These are phyloP conservation scores for Volucella inflata DNA, from an alignment of 2,888 invertebrate species.

Conservation along the genomic window DNA sequence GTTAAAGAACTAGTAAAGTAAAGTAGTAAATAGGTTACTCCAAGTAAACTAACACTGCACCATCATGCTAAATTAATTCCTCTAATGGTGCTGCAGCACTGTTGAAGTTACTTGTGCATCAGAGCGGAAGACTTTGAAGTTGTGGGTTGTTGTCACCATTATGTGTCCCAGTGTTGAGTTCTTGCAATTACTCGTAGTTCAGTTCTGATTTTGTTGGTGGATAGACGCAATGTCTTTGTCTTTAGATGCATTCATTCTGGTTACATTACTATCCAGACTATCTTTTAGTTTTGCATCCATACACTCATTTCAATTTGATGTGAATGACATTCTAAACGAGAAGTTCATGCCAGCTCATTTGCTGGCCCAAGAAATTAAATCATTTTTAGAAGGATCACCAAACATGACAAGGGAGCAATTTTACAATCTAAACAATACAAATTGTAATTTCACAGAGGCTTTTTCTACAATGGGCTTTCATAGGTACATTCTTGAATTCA, in stretches of 20 bases:
- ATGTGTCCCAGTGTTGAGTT: slow-evolving; percentile 4
- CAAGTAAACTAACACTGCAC: slow-evolving; percentile 11
- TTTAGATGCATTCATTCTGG: neutral
- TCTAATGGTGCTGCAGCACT: slow-evolving; percentile 18
- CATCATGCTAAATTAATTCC: slow-evolving; percentile 44
- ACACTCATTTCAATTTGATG: slow-evolving; percentile 82
- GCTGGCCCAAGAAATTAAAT: slow-evolving; percentile 82
- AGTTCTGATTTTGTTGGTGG: slow-evolving; percentile 15
- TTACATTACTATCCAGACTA: neutral
- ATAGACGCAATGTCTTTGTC: slow-evolving; percentile 40
- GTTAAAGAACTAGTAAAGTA: no score
- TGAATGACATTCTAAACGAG: slow-evolving; percentile 88
- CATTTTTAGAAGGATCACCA: slow-evolving; percentile 73
- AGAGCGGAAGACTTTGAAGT: slow-evolving; percentile 44
- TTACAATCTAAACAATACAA: slow-evolving; percentile 77
- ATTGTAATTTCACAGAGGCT: slow-evolving; percentile 86
- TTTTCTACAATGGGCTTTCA: slow-evolving; percentile 88
- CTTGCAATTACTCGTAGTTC: slow-evolving; percentile 41
- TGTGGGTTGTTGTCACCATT: slow-evolving; percentile 40
- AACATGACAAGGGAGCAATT: slow-evolving; percentile 70
- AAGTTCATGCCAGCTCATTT: slow-evolving; percentile 89
- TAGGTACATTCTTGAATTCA: slow-evolving; percentile 84
- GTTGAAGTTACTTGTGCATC: slow-evolving; percentile 36
- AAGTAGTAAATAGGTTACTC: slow-evolving; percentile 34
- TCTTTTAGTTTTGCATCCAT: slow-evolving; percentile 11